Conservation (phyloP, 2,797 vertebrate species). For the Smutsia gigantea region DNA sequence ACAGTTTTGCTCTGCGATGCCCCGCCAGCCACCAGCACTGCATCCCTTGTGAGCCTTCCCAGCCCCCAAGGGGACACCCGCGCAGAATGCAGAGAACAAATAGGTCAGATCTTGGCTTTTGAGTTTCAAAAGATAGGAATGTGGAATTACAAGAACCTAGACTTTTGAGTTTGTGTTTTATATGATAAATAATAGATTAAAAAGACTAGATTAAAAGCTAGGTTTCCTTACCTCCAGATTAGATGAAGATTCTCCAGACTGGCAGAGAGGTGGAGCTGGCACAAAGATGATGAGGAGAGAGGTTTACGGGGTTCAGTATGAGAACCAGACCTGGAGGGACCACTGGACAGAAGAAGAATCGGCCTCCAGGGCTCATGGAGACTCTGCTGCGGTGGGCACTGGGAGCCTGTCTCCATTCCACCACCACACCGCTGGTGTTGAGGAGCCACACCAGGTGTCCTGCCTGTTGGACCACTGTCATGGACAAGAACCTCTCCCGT, state of each 20-base stretch:
- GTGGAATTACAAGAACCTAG: not conserved
- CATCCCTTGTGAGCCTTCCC: not conserved
- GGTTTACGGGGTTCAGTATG: not conserved
- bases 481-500: not conserved
- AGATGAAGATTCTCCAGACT: not conserved
- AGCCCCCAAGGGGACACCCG: not conserved
- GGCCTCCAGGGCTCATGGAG: not conserved
- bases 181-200: not conserved
- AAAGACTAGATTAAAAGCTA: not conserved
- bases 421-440: not conserved
- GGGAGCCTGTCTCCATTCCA: not conserved
- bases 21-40: not conserved
- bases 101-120: not conserved
- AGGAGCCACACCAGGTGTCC: not conserved
- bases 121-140: constrained; percentile 21
- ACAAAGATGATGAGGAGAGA: not conserved
- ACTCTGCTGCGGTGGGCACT: not conserved
- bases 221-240: not conserved
- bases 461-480: not conserved
- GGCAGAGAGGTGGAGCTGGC: not conserved
- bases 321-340: not conserved
- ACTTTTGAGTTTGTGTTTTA: constrained; percentile 18
- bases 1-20: not conserved
- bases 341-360: not conserved
- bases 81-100: not conserved